Conservation (phyloP, 2,888 invertebrate genomes). For the Luperina nickerlii region DNA sequence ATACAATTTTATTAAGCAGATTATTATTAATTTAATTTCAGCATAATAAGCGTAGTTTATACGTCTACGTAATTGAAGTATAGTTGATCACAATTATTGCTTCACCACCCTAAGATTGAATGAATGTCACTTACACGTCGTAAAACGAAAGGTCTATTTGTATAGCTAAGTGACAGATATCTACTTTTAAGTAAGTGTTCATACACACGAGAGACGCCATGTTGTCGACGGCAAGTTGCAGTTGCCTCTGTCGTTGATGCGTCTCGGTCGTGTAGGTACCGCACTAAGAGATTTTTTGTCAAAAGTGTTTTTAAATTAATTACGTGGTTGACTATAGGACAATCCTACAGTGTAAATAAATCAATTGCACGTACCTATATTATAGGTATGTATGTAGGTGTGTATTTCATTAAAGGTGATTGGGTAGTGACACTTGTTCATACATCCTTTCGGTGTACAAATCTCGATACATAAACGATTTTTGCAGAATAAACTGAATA, state of each 20-base stretch:
- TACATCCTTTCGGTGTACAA: no score
- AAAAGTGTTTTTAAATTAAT: not conserved
- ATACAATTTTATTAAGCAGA: slow-evolving; percentile 10
- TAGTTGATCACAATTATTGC: not conserved
- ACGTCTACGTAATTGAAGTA: not conserved
- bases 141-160: not conserved
- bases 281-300: not conserved
- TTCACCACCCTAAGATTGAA: not conserved
- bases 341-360: no score
- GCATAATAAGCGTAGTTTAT: not conserved
- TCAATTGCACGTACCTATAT: no score
- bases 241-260: no score
- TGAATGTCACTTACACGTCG: not conserved
- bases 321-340: not conserved
- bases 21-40: slow-evolving; percentile 5
- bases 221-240: not conserved
- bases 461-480: no score
- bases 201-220: not conserved
- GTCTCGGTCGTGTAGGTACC: no score
- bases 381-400: no score
- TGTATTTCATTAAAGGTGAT: not conserved
- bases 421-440: no score
- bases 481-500: not conserved
- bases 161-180: not conserved
- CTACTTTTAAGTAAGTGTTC: not conserved